Evolutionary conservation across 2,113 vertebrate species (phyloP), one percentile per base, ranked within the genome.

Genomic region (Ploceus nigricollis): DNA sequence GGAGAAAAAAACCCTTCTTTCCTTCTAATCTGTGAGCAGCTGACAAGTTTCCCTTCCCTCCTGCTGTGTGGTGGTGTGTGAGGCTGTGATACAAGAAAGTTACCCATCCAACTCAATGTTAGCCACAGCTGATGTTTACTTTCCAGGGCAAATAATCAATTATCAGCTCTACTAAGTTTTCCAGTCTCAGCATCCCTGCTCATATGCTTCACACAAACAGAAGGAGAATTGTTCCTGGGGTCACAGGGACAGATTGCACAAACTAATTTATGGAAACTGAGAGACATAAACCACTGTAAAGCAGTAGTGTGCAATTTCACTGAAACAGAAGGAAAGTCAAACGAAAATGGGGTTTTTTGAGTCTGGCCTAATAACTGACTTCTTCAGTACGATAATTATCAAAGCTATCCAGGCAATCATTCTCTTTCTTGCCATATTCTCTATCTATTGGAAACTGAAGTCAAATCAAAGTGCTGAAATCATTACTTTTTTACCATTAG

Each of bases 211-310:
- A 35, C 22, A 53, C 56, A 86, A 83, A 39, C 79, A 94, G 92
- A 87, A 91, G 85, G 44, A 90, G 54, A 82, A 83, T 65, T 77
- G 35, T 58, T 96, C 70, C 85, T 77, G 71, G 72, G 88, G 90
- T 93, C 92, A 90, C 33, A 85, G 53, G 40, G 82, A 96, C 85
- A 91, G 82, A 96, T 88, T 94, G 82, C 66, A 88, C 45, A 69
- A 85, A 76, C 42, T 80, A 58, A 87, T 96, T 94, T 58, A 54
- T 57, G 30, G 72, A 94, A 94, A 69, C 75, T 80, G 50, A 45
- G n/a, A 91, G 27, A 72, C 28, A 64, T 44, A 80, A 93, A 93
- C 28, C 24, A 54, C 39, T 10, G 4, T 30, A 94, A 84, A 89
- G 12, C 7, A 76, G 31, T 7, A 51, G 7, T 9, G 9, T 48